Conservation (phyloP, 2,888 invertebrate species). For the Coenonympha arcania region DNA sequence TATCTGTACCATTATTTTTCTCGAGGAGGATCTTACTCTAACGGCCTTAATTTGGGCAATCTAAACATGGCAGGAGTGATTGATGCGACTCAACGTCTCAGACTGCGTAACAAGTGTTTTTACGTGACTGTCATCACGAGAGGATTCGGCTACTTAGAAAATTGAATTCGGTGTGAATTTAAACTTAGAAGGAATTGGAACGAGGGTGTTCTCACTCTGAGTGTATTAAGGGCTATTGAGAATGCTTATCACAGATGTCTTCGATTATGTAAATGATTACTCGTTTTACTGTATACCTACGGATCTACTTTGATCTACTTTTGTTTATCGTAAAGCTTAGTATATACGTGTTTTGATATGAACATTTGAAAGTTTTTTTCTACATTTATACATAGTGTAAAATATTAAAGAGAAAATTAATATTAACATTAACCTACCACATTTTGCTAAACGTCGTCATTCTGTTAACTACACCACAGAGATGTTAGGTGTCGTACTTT, state of each 20-base stretch:
- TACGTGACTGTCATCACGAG: constrained; percentile 37
- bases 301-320: no score
- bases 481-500: no score
- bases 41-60: constrained; percentile 60
- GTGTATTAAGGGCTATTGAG: constrained; percentile 7
- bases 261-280: not conserved
- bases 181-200: constrained; percentile 10
- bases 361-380: no score
- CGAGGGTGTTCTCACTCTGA: not conserved
- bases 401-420: no score
- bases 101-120: constrained; percentile 59
- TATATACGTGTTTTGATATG: no score
- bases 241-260: constrained; percentile 1
- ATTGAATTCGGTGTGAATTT: constrained; percentile 21
- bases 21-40: constrained; percentile 42
- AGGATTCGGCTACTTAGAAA: constrained; percentile 16
- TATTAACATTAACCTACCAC: no score
- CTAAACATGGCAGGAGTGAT: constrained; percentile 57
- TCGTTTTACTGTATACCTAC: not conserved
- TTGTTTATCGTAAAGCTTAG: no score
- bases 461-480: no score
- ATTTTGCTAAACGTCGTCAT: no score
- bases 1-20: constrained; percentile 56
- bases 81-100: constrained; percentile 42
- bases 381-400: no score